Evolutionary conservation across 2,888 invertebrate genomes (phyloP).

Genomic region (Muschampia plurimacula): DNA sequence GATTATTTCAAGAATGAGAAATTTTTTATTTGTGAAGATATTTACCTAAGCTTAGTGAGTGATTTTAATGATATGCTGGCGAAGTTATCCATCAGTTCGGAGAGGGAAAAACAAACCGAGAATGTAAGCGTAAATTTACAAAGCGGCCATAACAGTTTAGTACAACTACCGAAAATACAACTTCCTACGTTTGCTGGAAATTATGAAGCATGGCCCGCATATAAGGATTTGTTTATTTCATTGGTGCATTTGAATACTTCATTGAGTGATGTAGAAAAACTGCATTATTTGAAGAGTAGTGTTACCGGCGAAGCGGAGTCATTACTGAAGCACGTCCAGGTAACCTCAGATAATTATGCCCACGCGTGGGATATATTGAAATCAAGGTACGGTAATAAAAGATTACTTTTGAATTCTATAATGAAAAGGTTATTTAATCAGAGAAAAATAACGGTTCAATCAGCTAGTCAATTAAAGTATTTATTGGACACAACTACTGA

Average conservation of each 20-base stretch:
- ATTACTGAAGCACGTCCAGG: constrained; percentile 36
- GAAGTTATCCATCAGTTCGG: constrained; percentile 2
- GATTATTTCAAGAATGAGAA: background rate
- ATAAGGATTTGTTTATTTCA: constrained; percentile 31
- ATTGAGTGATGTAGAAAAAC: constrained; percentile 41
- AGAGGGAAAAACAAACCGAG: background rate
- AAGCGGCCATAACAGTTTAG: constrained; percentile 8
- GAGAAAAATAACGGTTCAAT: constrained; percentile 40
- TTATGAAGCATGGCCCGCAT: constrained; percentile 20
- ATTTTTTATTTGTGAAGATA: background rate
- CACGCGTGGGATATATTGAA: constrained; percentile 41
- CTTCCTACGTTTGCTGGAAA: constrained; percentile 22
- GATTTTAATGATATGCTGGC: constrained; percentile 1
- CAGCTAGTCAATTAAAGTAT: constrained; percentile 43
- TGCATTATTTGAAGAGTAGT: constrained; percentile 45
- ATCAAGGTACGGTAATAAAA: constrained; percentile 45
- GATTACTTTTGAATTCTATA: constrained; percentile 41
- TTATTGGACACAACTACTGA: constrained; percentile 45
- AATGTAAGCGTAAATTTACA: background rate
- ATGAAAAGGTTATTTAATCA: constrained; percentile 46
- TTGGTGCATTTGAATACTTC: constrained; percentile 29
- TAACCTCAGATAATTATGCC: constrained; percentile 41
- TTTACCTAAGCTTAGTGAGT: background rate
- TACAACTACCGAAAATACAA: constrained; percentile 41
- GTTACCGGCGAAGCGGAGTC: constrained; percentile 44